phyloP scores from a whole-genome alignment of 2,888 invertebrate genomes.

The Caenorhabditis imperialis region DNA sequence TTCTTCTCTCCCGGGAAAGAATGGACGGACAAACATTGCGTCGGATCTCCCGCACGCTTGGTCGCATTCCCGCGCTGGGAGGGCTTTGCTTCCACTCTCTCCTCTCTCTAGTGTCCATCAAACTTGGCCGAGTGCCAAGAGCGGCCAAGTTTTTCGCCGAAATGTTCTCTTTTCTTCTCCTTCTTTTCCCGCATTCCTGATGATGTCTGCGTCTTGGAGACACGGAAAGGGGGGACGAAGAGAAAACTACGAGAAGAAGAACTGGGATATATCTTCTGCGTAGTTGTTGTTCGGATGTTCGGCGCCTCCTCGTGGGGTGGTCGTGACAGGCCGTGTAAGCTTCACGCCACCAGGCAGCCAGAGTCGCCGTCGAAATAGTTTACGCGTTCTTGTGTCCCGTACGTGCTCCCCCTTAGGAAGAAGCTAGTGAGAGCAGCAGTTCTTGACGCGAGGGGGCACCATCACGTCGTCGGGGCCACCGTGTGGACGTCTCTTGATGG shows the following conservation, averaged over 20 bases:
- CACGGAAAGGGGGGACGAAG: conserved; percentile 7
- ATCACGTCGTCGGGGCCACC: conserved; percentile 30
- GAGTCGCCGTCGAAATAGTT: conserved; percentile 26
- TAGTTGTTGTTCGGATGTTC: conserved; percentile 32
- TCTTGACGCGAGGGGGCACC: conserved; percentile 37
- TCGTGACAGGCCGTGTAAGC: conserved; percentile 42
- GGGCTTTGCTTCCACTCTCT: conserved; percentile 43
- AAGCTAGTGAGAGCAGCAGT: conserved; percentile 5
- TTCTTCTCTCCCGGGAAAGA: conserved; percentile 18
- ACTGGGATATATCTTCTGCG: conserved; percentile 21
- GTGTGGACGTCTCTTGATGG: conserved; percentile 30
- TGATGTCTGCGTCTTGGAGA: conserved; percentile 34
- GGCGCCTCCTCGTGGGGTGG: conserved; percentile 28
- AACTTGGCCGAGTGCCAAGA: conserved; percentile 50
- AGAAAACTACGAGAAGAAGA: conserved; percentile 4
- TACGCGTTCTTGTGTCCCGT: conserved; percentile 14
- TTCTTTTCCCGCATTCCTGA: conserved; percentile 33
- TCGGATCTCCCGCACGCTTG: conserved; percentile 47
- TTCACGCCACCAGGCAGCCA: conserved; percentile 17
- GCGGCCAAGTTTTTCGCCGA: conserved; percentile 44
- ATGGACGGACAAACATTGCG: conserved; percentile 40
- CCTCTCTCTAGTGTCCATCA: conserved; percentile 31
- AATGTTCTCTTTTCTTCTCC: conserved; percentile 19
- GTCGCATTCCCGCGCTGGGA: conserved; percentile 50
- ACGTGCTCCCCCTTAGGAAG: conserved; percentile 1